Evolutionary conservation across 2,888 invertebrate species (phyloP).

Genomic region (Mechanitis messenoides): DNA sequence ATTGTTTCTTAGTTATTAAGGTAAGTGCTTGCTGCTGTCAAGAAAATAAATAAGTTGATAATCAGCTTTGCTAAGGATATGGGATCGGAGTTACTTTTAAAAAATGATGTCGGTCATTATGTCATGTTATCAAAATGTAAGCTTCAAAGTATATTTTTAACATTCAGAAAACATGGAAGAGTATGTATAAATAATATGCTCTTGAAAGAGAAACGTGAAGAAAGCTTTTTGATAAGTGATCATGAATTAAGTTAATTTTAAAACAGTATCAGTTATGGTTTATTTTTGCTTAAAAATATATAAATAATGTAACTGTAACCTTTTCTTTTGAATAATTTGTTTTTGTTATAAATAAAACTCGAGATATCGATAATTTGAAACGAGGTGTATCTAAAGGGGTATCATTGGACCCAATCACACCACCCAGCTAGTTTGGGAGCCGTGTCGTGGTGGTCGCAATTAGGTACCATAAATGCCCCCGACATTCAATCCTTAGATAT

Average conservation of each 20-base stretch:
- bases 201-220: slow-evolving; percentile 42
- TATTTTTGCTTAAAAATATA: no score
- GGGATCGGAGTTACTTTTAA: not conserved
- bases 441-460: slow-evolving; percentile 66
- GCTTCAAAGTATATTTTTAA: slow-evolving; percentile 17
- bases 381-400: slow-evolving; percentile 13
- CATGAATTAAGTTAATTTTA: slow-evolving; percentile 24
- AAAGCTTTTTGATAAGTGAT: slow-evolving; percentile 48
- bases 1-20: slow-evolving; percentile 55
- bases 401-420: slow-evolving; percentile 39
- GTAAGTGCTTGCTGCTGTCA: slow-evolving; percentile 31
- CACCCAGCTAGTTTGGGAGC: slow-evolving; percentile 58
- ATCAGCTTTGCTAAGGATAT: slow-evolving; percentile 4
- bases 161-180: no score
- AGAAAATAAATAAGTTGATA: slow-evolving; percentile 15
- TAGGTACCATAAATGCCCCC: slow-evolving; percentile 68
- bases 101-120: slow-evolving; percentile 15
- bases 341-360: not conserved
- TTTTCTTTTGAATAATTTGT: no score
- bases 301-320: no score
- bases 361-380: not conserved
- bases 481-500: slow-evolving; percentile 63
- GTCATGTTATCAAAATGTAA: slow-evolving; percentile 2
- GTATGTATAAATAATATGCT: no score
- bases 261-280: not conserved